Conservation (phyloP, 2,888 invertebrate species). For the Helleia helle region DNA sequence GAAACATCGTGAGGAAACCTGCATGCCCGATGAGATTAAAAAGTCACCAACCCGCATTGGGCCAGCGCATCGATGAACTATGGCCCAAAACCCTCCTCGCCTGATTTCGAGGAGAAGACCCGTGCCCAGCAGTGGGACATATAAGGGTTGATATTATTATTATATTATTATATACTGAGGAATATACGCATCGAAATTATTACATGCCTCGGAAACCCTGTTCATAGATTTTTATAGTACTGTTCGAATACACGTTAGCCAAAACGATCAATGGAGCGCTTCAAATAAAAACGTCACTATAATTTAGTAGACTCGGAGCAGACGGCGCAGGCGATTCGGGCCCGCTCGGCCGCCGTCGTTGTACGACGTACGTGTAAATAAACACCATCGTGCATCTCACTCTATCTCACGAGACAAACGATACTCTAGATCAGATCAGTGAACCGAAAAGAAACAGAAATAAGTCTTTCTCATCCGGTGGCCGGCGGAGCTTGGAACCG, state of each 20-base stretch:
- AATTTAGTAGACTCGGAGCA: constrained; percentile 31
- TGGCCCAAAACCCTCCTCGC: too few species aligned
- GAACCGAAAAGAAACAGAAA: constrained; percentile 64
- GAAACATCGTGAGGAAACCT: too few species aligned
- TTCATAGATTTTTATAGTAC: neutral
- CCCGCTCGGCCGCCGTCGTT: constrained; percentile 30
- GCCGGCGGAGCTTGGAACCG: constrained; percentile 41
- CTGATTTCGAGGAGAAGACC: too few species aligned
- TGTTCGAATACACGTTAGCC: constrained; percentile 10
- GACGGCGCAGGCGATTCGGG: constrained; percentile 48
- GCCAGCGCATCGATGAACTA: too few species aligned
- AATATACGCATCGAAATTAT: too few species aligned
- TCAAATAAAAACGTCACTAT: constrained; percentile 42
- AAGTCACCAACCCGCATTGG: too few species aligned
- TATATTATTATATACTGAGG: too few species aligned
- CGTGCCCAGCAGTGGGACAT: too few species aligned
- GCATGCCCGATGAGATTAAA: too few species aligned
- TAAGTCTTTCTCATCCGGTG: constrained; percentile 50
- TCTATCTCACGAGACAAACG: constrained; percentile 29
- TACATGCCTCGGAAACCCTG: too few species aligned
- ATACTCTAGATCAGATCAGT: constrained; percentile 55
- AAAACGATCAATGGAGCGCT: constrained; percentile 49
- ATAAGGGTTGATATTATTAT: too few species aligned
- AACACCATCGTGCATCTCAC: constrained; percentile 33
- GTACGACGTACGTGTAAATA: constrained; percentile 27